Conservation (phyloP, 1,140 invertebrate genomes). For the Ceratina japonica region DNA sequence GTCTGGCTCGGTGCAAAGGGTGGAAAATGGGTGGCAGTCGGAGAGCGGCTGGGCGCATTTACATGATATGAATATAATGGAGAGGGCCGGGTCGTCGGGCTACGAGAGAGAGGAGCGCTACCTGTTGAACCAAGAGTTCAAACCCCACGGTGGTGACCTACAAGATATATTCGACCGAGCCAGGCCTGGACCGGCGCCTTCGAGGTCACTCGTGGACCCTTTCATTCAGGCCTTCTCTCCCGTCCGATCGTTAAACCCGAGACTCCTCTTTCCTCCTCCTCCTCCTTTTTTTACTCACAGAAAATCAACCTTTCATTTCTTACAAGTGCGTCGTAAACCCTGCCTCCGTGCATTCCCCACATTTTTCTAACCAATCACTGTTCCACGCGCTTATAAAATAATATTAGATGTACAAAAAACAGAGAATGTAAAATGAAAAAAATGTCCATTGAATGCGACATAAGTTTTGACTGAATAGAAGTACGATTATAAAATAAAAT, state of each 20-base stretch:
- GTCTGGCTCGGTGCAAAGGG: constrained; percentile 43
- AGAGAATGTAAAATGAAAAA: no score
- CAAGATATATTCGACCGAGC: constrained; percentile 47
- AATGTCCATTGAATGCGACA: no score
- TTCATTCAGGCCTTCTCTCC: not conserved
- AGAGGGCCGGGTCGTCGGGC: constrained; percentile 70
- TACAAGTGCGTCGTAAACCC: no score
- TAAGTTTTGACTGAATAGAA: no score
- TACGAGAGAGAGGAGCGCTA: constrained; percentile 69
- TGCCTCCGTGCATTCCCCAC: no score
- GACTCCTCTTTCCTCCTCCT: not conserved
- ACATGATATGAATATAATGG: constrained; percentile 80
- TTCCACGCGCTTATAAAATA: no score
- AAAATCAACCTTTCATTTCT: not conserved
- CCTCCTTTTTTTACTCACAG: not conserved
- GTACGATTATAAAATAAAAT: no score
- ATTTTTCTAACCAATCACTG: no score
- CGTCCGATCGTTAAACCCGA: not conserved
- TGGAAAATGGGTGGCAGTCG: constrained; percentile 64
- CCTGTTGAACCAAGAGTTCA: constrained; percentile 77
- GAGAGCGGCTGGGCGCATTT: constrained; percentile 72
- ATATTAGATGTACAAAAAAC: no score
- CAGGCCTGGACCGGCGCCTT: constrained; percentile 1
- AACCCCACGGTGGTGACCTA: constrained; percentile 72
- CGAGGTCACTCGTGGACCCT: constrained; percentile 4